A percentile compares a stretch with the other conserved stretches of the same genome.
phyloP scores from a whole-genome alignment of 2,797 vertebrate genomes.

The Oophaga sylvatica region DNA sequence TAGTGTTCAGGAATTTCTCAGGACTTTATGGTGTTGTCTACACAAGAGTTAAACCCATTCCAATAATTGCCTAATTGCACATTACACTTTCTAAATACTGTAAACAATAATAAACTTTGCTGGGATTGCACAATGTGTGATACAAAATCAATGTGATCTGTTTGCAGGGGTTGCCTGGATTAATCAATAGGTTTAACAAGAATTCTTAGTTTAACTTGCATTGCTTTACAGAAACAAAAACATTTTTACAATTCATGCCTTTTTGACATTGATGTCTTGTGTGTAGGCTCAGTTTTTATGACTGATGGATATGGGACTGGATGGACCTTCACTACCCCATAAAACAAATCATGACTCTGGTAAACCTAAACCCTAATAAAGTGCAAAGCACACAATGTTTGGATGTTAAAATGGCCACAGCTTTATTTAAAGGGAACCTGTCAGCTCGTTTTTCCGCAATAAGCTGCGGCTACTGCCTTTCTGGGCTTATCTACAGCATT shows the following conservation, averaged over 20 bases:
- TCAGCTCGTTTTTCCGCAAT: no score
- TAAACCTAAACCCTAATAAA: no score
- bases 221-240: conserved; percentile 41
- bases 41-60: background rate
- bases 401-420: no score
- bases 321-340: no score
- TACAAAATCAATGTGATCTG: background rate
- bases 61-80: conserved; percentile 12
- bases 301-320: no score
- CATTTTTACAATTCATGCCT: conserved; percentile 41
- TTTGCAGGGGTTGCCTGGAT: conserved; percentile 3
- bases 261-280: conserved; percentile 44
- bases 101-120: conserved; percentile 28
- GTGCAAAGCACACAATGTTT: no score
- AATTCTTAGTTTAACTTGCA: conserved; percentile 10
- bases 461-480: no score
- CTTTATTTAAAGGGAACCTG: no score
- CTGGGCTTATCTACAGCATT: no score
- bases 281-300: background rate
- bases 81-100: conserved; percentile 26
- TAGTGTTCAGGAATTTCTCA: background rate
- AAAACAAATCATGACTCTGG: no score
- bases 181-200: conserved; percentile 51
- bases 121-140: conserved; percentile 22
- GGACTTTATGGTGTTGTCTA: background rate